Evolutionary conservation across 2,797 vertebrate genomes (phyloP), one percentile per base, ranked within the genome.

Genomic region (Delichon dasypus): DNA sequence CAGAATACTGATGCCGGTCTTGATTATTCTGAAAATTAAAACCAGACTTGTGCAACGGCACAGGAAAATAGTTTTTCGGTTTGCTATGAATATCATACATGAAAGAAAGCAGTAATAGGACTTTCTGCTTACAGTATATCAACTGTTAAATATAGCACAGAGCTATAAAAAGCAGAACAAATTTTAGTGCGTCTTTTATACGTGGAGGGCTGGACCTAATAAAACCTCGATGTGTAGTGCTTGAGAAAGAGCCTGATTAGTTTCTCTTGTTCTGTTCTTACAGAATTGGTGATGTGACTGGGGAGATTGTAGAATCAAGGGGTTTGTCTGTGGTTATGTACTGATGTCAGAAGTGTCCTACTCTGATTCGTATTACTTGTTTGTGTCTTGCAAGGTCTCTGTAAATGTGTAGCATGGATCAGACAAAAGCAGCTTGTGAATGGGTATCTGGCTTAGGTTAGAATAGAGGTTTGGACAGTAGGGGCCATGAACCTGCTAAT

Each of bases 71-170:
- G 34, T 29, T 89, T 75, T 90, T 81, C 51, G 38, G 30, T 79
- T 82, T 94, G 65, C 42, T 89, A 0, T 65, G 61, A 85, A 65
- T 68, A 78, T 55, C 38, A 14, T 65, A 65, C 32, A 42, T 74
- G 27, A 87, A 92, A 94, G 53, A 79, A 80, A 90, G 57, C 42
- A 85, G 25, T 82, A 78, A 62, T 27, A 61, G 18, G 27, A 20
- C 30, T 90, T 71, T 62, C 70, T 88, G 26, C 54, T 44, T 92
- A 60, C 8, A 74, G 50, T 60, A 13, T 84, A 65, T 84, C 58
- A 85, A 21, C 67, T 94, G 60, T 92, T 96, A 92, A 85, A 90
- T 73, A 87, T 45, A 92, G 64, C 71, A 85, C 36, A 66, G 80
- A 75, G 48, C 47, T 85, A 76, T 87, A 70, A 90, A 90, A 86